Evolutionary conservation across 2,888 invertebrate genomes (phyloP).

Genomic region (Orthosia cruda): DNA sequence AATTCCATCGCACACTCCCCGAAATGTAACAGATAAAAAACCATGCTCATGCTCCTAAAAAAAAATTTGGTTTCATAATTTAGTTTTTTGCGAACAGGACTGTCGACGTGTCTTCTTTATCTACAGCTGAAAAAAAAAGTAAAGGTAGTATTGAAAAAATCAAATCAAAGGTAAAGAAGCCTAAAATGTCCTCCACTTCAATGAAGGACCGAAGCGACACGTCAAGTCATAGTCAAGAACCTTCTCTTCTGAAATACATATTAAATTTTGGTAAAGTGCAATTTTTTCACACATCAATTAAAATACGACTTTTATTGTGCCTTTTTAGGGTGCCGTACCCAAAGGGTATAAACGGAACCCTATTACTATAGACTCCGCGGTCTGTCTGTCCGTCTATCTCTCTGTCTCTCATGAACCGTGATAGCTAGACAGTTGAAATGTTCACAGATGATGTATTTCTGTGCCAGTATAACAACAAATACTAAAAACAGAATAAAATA

Average conservation of each 20-base stretch:
- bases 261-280: constrained; percentile 83
- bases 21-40: too few species aligned
- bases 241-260: constrained; percentile 85
- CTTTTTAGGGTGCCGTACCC: not conserved
- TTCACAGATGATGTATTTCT: too few species aligned
- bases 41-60: too few species aligned
- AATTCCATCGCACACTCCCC: too few species aligned
- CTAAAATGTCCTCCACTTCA: constrained; percentile 78
- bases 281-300: not conserved
- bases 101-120: constrained; percentile 70
- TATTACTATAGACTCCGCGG: too few species aligned
- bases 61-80: too few species aligned
- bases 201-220: constrained; percentile 74
- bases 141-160: constrained; percentile 76
- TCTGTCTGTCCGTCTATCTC: too few species aligned
- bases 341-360: too few species aligned
- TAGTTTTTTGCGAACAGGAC: constrained; percentile 69
- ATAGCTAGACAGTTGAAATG: too few species aligned
- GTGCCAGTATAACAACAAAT: too few species aligned
- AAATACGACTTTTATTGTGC: not conserved
- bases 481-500: too few species aligned
- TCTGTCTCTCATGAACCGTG: too few species aligned
- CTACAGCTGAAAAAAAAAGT: constrained; percentile 80
- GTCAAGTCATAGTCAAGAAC: constrained; percentile 68
- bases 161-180: constrained; percentile 75